A percentile compares a stretch with the other conserved stretches of the same genome.
These are phyloP conservation scores for Fringilla coelebs DNA, from an alignment of 2,797 vertebrate species.

Conservation along the genomic window DNA sequence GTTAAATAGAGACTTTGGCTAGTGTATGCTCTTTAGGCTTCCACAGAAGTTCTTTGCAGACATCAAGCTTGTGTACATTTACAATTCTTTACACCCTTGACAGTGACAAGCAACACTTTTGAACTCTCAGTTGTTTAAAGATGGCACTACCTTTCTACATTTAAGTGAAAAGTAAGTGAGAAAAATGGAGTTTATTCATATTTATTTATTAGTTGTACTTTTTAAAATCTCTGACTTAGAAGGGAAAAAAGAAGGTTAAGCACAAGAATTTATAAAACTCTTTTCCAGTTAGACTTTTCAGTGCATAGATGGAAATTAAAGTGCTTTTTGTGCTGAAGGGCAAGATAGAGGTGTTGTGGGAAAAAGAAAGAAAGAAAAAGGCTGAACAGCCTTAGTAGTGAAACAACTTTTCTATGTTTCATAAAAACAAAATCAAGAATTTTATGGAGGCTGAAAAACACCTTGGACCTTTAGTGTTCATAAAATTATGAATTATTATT, in stretches of 20 bases:
- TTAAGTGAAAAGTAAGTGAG: neutral
- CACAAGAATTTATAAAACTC: neutral
- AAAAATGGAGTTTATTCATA: neutral
- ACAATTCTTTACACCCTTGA: neutral
- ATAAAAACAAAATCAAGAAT: slow-evolving; percentile 22
- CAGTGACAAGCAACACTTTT: neutral
- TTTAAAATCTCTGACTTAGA: neutral
- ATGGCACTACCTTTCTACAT: neutral
- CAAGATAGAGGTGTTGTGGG: slow-evolving; percentile 17
- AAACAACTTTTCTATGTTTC: slow-evolving; percentile 27
- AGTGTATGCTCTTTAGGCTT: neutral
- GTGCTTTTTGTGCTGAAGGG: slow-evolving; percentile 26
- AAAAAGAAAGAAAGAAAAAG: slow-evolving; percentile 42
- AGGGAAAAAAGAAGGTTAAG: neutral
- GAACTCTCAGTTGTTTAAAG: neutral
- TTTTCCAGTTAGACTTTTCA: neutral
- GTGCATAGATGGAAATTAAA: slow-evolving; percentile 2
- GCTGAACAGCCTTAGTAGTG: neutral
- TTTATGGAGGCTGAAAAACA: slow-evolving; percentile 10
- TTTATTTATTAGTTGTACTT: neutral
- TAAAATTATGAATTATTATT: neutral
- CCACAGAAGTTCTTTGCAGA: neutral
- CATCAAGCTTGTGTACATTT: neutral
- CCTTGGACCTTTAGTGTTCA: neutral
- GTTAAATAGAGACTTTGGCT: neutral